Base-by-base conservation (phyloP, 2,113 vertebrate genomes). In the Oreotrochilus melanogaster region DNA sequence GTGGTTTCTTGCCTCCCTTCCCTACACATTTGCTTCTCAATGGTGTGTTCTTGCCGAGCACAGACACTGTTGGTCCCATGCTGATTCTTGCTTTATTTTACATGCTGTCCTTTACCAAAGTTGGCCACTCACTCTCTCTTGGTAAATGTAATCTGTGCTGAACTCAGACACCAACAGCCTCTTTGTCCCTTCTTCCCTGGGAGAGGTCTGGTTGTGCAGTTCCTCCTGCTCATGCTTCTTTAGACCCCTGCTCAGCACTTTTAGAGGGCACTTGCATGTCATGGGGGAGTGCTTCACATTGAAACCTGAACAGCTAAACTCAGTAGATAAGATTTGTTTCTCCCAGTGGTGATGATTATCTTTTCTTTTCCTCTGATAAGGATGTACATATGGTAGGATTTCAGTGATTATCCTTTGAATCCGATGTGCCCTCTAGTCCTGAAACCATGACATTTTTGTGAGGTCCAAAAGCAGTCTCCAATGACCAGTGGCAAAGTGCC, bases 271-370 rank as follows among this genome's bases (percentile, higher is more conserved):
- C 78, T 50, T 3, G 0, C 10, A 39, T 88, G 78, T 45, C 50
- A 21, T 18, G 13, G 78, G 74, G 83, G 17, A 85, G 62, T 30
- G 78, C 71, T 83, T 66, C 78, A 45, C 76, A 8, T 0, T 43
- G 92, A 48, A 3, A 64, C 66, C 71, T 21, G 54, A 89, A 35
- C 31, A 61, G 85, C 87, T 31, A 7, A 51, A 22, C 85, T 37
- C 13, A 2, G 60, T 35, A 94, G 92, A 78, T 60, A 71, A 62
- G 58, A 7, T 50, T 60, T 37, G 14, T 81, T 92, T 78, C 65
- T 96, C 31, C 58, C 64, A 47, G 91, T 85, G 74, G 47, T 79
- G 91, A 62, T 91, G 66, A 10, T 88, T 80, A 79, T 88, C 87
- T 88, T 61, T 87, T 89, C 58, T 58, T 93, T 66, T 33, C 56